These are phyloP conservation scores for Zootermopsis nevadensis DNA, from an alignment of 2,888 invertebrate genomes.

Conservation along the genomic window DNA sequence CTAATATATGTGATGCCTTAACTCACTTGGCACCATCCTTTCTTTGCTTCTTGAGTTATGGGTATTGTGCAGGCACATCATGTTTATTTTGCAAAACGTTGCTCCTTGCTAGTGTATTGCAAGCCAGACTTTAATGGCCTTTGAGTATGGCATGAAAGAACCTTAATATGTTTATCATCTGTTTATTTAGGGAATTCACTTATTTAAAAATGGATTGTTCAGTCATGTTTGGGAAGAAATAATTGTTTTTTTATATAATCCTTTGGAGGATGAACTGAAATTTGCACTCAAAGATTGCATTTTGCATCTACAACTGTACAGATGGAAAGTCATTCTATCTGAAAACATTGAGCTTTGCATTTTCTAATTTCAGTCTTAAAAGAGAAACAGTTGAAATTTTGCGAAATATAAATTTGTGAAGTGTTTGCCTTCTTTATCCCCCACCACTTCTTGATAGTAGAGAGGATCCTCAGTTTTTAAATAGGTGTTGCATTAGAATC, in stretches of 20 bases:
- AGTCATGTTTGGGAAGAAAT: background rate
- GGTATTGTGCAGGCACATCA: background rate
- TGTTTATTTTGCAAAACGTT: background rate
- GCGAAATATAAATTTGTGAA: too few species aligned
- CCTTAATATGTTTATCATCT: too few species aligned
- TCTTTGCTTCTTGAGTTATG: background rate
- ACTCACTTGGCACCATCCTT: background rate
- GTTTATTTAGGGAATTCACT: background rate
- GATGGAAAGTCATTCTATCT: background rate
- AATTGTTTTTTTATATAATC: background rate
- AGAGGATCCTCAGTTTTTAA: too few species aligned
- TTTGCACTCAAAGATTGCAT: background rate
- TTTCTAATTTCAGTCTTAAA: too few species aligned
- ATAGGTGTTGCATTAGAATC: too few species aligned
- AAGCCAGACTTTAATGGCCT: background rate
- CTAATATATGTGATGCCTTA: background rate
- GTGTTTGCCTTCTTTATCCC: too few species aligned
- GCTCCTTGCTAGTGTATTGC: background rate
- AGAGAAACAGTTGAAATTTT: too few species aligned
- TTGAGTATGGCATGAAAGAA: background rate
- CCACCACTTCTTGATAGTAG: too few species aligned
- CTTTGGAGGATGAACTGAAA: background rate
- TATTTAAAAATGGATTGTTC: conserved; percentile 6
- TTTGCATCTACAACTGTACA: background rate
- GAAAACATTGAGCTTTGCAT: background rate